Base-by-base conservation (phyloP, 35 echinoderm and acorn worm genomes). In the Lytechinus pictus region DNA sequence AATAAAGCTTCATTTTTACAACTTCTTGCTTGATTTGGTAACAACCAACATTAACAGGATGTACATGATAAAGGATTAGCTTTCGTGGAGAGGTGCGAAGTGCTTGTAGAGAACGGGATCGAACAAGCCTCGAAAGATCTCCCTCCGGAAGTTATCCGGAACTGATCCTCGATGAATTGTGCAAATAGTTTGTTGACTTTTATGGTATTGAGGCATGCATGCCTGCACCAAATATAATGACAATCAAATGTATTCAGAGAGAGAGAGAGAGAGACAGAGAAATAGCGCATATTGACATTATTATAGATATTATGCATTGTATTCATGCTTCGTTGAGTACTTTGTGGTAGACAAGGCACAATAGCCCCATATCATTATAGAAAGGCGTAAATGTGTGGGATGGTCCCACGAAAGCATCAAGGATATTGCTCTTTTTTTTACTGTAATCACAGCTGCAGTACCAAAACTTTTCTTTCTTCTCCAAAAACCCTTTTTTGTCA, bases 161-260 rank as follows among this genome's bases (percentile, higher is more conserved):
- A 79, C 66, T n/a, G 19, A 79, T 79, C 66, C n/a, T 79, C n/a
- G 19, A 24, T 79, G 66, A n/a, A 79, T 79, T 79, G 66, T 79
- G 66, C 66, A 79, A 79, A 79, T 24, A 79, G 66, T 79, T 79
- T 79, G 66, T 79, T 79, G 66, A 79, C 66, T 79, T 79, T n/a
- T 16, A n/a, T 79, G n/a, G 66, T 24, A 79, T 79, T n/a, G 66
- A 9, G 61, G 66, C 33, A 44, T 44, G 33, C 33, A 44, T 44
- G 33, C 33, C 33, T 44, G 33, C 33, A 44, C 33, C 33, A 2
- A 44, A 44, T 44, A 58, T 13, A 58, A 58, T 58, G 9, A 58
- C 56, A 58, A 58, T 58, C 5, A 58, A 10, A 58, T 44, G 16
- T 10, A 60, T 10, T 12, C 1, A 60, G 57, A 60, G 57, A 60